phyloP scores from a whole-genome alignment of 1,140 invertebrate genomes.

The Lanistes nyassanus region DNA sequence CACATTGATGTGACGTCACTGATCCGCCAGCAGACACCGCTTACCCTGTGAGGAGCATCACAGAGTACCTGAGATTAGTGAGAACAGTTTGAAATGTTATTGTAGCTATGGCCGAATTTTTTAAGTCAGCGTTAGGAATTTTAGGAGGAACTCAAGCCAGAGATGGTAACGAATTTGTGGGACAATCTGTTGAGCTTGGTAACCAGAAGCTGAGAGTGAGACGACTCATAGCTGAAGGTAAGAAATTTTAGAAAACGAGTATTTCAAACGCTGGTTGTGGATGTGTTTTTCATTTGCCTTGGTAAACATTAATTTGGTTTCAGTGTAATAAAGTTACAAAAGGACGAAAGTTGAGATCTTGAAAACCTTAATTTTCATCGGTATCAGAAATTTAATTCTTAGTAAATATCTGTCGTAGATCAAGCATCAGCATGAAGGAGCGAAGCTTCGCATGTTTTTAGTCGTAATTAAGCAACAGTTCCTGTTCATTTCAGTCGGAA shows the following conservation, averaged over 20 bases:
- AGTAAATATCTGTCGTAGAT: background rate
- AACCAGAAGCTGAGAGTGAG: slow-evolving; percentile 89
- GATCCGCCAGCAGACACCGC: slow-evolving; percentile 20
- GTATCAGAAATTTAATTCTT: background rate
- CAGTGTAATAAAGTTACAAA: background rate
- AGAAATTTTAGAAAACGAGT: slow-evolving; percentile 51
- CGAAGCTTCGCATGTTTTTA: too few species aligned
- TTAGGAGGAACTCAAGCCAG: slow-evolving; percentile 72
- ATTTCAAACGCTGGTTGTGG: background rate
- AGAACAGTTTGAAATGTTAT: slow-evolving; percentile 21
- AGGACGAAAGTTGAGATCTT: background rate
- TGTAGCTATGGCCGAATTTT: slow-evolving; percentile 81
- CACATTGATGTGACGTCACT: slow-evolving; percentile 19
- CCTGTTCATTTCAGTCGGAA: too few species aligned
- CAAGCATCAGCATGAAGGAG: too few species aligned
- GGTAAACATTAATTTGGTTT: background rate
- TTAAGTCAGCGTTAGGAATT: slow-evolving; percentile 88
- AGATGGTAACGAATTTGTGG: slow-evolving; percentile 88
- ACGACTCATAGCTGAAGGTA: slow-evolving; percentile 93
- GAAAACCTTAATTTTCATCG: background rate
- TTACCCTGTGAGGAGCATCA: slow-evolving; percentile 3
- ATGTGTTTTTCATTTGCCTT: background rate
- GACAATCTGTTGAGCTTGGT: slow-evolving; percentile 88
- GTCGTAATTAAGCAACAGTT: too few species aligned
- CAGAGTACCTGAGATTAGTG: too few species aligned